Evolutionary conservation across 2,888 invertebrate genomes (phyloP), one percentile per base, ranked within the genome.

Genomic region (Lepidocyrtinus sp.): DNA sequence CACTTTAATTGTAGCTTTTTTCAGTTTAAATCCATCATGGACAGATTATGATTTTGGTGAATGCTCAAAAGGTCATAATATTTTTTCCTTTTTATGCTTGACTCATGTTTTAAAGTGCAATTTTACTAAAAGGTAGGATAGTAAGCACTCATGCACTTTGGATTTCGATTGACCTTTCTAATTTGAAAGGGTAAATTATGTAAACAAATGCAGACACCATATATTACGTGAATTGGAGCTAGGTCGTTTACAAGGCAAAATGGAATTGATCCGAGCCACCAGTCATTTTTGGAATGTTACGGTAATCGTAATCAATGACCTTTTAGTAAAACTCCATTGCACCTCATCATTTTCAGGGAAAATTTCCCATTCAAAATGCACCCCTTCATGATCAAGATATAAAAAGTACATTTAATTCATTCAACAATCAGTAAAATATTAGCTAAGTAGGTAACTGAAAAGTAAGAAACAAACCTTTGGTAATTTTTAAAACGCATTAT

Each of bases 151-250:
- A n/a, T n/a, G n/a, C n/a, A 36, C 36, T 36, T 36, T 36, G 5
- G 12, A 36, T 36, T 36, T 36, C n/a, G n/a, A n/a, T n/a, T 36
- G 36, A 36, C 36, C 36, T 36, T 36, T 36, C 36, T 36, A 36
- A 36, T 36, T 36, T 36, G 36, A 36, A 36, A 36, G 36, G 36
- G 7, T 36, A 36, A 36, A 36, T 36, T 36, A 12, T 36, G 5
- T 36, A 12, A 36, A 36, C 36, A 36, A 36, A 36, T 36, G 17
- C 21, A 27, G 3, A 27, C 67, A 74, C n/a, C n/a, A n/a, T n/a
- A 24, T 24, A 17, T 67, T 22, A 24, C 69, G 69, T 75, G 61
- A 77, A 77, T 71, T 77, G 64, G 76, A 77, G 71, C 76, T 77
- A 77, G 76, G 76, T 65, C 76, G 71, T 21, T 21, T 65, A n/a